phyloP scores from a whole-genome alignment of 2,113 vertebrate genomes.

The Sus scrofa region DNA sequence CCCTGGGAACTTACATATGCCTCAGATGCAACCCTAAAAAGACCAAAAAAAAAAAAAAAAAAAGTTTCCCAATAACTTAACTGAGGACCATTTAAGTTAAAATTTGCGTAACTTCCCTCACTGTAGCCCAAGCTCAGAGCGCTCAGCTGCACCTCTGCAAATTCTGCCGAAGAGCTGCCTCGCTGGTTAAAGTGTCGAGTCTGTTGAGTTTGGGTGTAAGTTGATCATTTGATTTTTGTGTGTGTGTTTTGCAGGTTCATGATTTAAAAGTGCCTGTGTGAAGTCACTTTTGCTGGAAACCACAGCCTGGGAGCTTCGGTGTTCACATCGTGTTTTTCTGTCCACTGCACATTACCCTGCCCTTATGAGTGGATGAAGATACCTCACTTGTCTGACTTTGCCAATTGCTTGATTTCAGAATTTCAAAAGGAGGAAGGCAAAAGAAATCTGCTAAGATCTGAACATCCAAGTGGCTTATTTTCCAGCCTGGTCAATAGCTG shows the following conservation, averaged over 20 bases:
- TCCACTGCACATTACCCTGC: slow-evolving; percentile 83
- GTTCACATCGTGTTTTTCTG: slow-evolving; percentile 77
- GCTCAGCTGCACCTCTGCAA: slow-evolving; percentile 54
- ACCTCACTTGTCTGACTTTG: slow-evolving; percentile 87
- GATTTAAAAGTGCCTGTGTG: slow-evolving; percentile 92
- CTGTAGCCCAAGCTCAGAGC: slow-evolving; percentile 66
- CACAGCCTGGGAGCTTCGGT: slow-evolving; percentile 70
- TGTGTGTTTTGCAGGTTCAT: slow-evolving; percentile 90
- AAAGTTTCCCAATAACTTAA: neutral
- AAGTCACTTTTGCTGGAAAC: slow-evolving; percentile 87
- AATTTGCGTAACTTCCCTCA: slow-evolving; percentile 67
- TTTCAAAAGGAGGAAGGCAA: slow-evolving; percentile 75
- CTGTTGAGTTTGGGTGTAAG: slow-evolving; percentile 65
- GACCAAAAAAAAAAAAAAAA: too few relatives aligned
- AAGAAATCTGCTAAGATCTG: slow-evolving; percentile 76
- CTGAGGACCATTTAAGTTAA: neutral
- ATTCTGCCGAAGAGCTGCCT: slow-evolving; percentile 40
- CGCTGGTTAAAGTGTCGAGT: slow-evolving; percentile 52
- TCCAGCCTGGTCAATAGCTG: slow-evolving; percentile 79
- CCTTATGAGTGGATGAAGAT: slow-evolving; percentile 83
- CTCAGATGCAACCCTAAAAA: too few relatives aligned
- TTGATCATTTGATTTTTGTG: slow-evolving; percentile 58
- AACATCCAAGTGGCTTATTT: slow-evolving; percentile 85
- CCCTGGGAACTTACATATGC: too few relatives aligned
- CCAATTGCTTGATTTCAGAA: slow-evolving; percentile 82